Conservation (phyloP, 2,113 vertebrate genomes). For the Thryonomys swinderianus region DNA sequence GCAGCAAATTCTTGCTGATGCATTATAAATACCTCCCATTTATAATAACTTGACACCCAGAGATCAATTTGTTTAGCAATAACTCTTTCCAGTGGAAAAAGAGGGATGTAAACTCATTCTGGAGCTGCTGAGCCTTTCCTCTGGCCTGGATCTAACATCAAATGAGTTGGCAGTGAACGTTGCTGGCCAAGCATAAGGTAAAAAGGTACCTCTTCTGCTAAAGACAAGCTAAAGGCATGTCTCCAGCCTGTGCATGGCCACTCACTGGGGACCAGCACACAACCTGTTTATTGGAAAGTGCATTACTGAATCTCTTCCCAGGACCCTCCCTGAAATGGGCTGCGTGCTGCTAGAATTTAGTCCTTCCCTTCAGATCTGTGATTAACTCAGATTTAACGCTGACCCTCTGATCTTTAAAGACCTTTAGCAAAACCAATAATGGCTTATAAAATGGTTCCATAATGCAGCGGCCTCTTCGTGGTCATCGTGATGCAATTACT, state of each 20-base stretch:
- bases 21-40: not conserved
- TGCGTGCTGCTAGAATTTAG: not conserved
- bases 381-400: constrained; percentile 12
- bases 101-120: not conserved
- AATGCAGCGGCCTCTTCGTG: not conserved
- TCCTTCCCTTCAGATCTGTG: not conserved
- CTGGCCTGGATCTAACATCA: not conserved
- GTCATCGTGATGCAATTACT: not conserved
- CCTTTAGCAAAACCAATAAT: constrained; percentile 25
- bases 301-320: not conserved
- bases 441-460: not conserved
- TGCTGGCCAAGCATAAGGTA: not conserved
- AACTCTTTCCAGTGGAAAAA: not conserved
- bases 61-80: constrained; percentile 16
- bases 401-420: not conserved
- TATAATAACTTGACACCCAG: not conserved
- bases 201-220: not conserved
- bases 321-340: not conserved
- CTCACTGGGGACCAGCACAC: not conserved
- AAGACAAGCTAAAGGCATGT: not conserved
- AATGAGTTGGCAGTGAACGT: not conserved
- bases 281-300: not conserved
- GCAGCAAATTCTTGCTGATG: not conserved
- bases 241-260: not conserved
- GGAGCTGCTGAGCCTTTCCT: not conserved